Evolutionary conservation across 2,113 vertebrate genomes (phyloP), one percentile per base, ranked within the genome.

Genomic region (Chionis minor): DNA sequence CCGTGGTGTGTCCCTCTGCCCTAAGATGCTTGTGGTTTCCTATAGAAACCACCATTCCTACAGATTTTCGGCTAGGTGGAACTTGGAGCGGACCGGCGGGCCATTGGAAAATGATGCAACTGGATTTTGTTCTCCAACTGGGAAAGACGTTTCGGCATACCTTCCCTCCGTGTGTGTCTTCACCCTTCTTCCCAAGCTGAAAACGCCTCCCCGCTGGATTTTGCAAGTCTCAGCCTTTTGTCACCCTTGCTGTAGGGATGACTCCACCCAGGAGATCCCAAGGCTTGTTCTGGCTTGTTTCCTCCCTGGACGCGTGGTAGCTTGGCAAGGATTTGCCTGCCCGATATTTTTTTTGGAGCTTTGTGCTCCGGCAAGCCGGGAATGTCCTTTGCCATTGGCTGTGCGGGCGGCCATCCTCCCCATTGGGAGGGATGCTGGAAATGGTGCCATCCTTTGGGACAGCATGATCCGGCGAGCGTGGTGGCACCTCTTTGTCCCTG

Each of bases 401-500:
- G 9, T 38, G 38, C 9, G 38, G 38, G 38, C 38, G 38, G 38
- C 38, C 38, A 38, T 38, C 38, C 38, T 38, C 38, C 38, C 38
- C 38, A 38, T 38, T 38, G 38, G 38, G 38, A 73, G 51, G 11
- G 42, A 23, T 59, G 22, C 51, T 80, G 88, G 66, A 14, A 72
- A 23, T 1, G 6, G 42, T 61, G 5, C 42, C 5, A 0, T 44
- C 58, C 28, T 35, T 22, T 52, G 35, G 4, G 4, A 3, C 59
- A 40, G 18, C 0, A 1, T 9, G 12, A 28, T 7, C 4, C 6
- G 1, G 65, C 66, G 27, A 33, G 9, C 0, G 0, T 7, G 51
- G 54, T 7, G 45, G 79, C 71, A 47, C 40, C 2, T n/a, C 66
- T 59, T 27, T 30, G 66, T 72, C 30, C 30, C 27, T 30, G 20